Base-by-base conservation (phyloP, 2,797 vertebrate genomes). In the Monodelphis domestica region DNA sequence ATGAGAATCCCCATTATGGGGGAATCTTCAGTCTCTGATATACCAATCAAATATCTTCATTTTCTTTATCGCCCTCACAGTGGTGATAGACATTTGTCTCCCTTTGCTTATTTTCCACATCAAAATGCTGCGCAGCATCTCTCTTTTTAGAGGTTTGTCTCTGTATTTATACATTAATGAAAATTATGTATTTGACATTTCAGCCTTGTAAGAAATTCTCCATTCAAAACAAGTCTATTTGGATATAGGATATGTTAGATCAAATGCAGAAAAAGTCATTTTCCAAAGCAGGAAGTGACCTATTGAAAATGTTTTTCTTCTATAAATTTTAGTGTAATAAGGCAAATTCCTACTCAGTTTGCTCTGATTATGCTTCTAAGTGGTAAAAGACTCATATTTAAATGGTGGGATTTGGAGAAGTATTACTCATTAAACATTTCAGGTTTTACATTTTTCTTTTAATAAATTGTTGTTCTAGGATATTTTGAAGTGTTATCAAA, bases 171-270 rank as follows among this genome's bases (percentile, higher is more conserved):
- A n/a, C n/a, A n/a, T n/a, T n/a, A n/a, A n/a, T n/a, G n/a, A n/a
- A n/a, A n/a, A n/a, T n/a, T n/a, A n/a, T n/a, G n/a, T n/a, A n/a
- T n/a, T 78, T 14, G 24, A 1, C 70, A 78, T 93, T 45, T 92
- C 3, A 78, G 55, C 52, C 92, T 54, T 26, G 1, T 90, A 92
- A 89, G 51, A 91, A 12, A n/a, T 2, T 50, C 6, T n/a, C 30
- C 26, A 53, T 59, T 91, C 38, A 94, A 70, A 87, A 91, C 38
- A 78, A 89, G 90, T 26, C 87, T 84, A 55, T 4, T 91, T 63
- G 84, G 5, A 87, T 93, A 29, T 50, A 88, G 26, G 15, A 38
- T 38, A 2, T 17, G 15, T 70, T 38, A 21, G 63, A 2, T 70
- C 14, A 70, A 38, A 38, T 70, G 21, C n/a, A 70, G 59, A 70